Evolutionary conservation across 2,888 invertebrate species (phyloP).

Genomic region (Callyntrura guangdongensis): DNA sequence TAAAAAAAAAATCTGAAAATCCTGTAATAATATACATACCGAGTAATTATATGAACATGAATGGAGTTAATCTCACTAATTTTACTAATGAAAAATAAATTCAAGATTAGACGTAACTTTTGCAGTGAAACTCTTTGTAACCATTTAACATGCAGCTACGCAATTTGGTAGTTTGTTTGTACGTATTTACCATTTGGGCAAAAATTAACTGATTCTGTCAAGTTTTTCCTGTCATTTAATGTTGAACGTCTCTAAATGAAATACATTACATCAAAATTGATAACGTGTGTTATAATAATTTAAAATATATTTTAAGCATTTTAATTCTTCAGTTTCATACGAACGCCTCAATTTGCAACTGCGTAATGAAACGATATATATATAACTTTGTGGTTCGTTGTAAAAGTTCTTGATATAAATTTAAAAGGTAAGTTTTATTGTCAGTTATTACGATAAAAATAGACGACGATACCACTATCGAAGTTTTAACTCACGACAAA

Average conservation of each 20-base stretch:
- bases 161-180: no score
- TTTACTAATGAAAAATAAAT: constrained; percentile 18
- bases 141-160: constrained; percentile 15
- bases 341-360: not conserved
- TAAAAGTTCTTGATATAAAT: no score
- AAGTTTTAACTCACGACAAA: not conserved
- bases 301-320: not conserved
- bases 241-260: not conserved
- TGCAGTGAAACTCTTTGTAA: constrained; percentile 32
- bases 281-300: no score
- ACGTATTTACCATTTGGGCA: not conserved
- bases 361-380: not conserved
- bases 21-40: no score
- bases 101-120: not conserved
- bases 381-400: no score
- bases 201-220: not conserved
- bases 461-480: no score
- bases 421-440: no score
- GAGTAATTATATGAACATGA: not conserved
- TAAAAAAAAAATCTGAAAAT: not conserved
- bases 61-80: constrained; percentile 16
- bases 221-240: not conserved
- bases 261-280: not conserved
- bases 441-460: no score
- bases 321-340: no score